phyloP scores from a whole-genome alignment of 2,888 invertebrate species.

The Mechanitis mazaeus region DNA sequence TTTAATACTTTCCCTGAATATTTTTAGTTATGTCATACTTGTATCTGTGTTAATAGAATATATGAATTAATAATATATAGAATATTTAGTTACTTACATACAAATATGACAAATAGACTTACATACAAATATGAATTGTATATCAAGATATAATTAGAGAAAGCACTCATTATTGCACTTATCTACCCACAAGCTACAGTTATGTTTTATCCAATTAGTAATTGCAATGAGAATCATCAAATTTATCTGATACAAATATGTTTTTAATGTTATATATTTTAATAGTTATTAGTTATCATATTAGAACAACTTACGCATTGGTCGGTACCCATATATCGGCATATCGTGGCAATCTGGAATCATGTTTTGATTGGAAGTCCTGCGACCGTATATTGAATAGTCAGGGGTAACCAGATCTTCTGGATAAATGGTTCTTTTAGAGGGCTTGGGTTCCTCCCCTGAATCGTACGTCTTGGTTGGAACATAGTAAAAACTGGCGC shows the following conservation, averaged over 20 bases:
- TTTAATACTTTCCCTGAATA: too few relatives aligned
- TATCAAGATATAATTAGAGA: conserved; percentile 1
- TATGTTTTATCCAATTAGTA: neutral
- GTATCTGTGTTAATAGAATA: too few relatives aligned
- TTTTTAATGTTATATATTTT: conserved; percentile 1
- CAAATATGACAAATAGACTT: neutral
- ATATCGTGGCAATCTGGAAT: conserved; percentile 51
- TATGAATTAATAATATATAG: too few relatives aligned
- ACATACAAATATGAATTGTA: neutral
- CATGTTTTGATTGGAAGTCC: conserved; percentile 46
- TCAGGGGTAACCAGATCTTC: conserved; percentile 51
- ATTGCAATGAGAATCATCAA: neutral
- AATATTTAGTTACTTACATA: neutral
- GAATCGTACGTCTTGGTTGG: conserved; percentile 73
- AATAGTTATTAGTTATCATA: too few relatives aligned
- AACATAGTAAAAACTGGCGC: conserved; percentile 80
- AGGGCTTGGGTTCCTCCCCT: conserved; percentile 56
- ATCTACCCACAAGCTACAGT: conserved; percentile 3
- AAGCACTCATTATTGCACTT: neutral
- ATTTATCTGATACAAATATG: conserved; percentile 9
- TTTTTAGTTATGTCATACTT: too few relatives aligned
- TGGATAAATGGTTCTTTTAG: conserved; percentile 47
- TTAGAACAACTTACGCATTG: conserved; percentile 50
- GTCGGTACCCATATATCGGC: conserved; percentile 54
- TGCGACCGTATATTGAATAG: conserved; percentile 54